Evolutionary conservation across 2,113 vertebrate genomes (phyloP), one percentile per base, ranked within the genome.

Genomic region (Emydura subglobosa): DNA sequence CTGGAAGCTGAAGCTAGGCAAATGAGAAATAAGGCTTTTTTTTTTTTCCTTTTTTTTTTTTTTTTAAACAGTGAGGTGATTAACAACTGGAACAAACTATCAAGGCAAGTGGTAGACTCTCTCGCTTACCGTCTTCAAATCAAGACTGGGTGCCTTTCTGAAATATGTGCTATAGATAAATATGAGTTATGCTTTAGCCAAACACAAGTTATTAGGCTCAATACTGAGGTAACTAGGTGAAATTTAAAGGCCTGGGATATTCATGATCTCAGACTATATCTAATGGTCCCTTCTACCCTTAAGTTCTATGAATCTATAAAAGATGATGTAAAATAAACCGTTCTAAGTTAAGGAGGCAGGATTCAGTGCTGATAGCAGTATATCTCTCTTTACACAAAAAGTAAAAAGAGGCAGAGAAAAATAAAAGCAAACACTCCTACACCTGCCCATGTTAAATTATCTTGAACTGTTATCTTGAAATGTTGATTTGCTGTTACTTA

Each of bases 401-500:
- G 86, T 8, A 86, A 84, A 89, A 89, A 87, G n/a, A 82, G 2
- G 29, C 6, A 91, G 2, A 79, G 81, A 29, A 61, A 27, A 92
- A 93, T 47, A 79, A 95, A 91, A 7, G 12, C n/a, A 91, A 12
- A 53, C 21, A 10, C 24, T 86, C 76, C 51, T 91, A 83, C 34
- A 72, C 34, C 80, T 93, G 85, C 17, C 82, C 39, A 51, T 89
- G 59, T 6, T 93, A 11, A 78, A 83, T 49, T 65, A 21, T 86
- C 83, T 95, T 34, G 0, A 91, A 88, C 84, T 82, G 39, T 89
- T 89, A 54, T 4, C 8, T 51, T 1, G 55, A 49, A 17, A 25
- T 85, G 55, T 96, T 86, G 79, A 89, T 74, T 93, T 80, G 83
- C 86, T 93, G 29, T 72, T 44, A 39, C 89, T 93, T 93, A 95